Conservation (phyloP, 2,888 invertebrate species). For the Bembecia ichneumoniformis region DNA sequence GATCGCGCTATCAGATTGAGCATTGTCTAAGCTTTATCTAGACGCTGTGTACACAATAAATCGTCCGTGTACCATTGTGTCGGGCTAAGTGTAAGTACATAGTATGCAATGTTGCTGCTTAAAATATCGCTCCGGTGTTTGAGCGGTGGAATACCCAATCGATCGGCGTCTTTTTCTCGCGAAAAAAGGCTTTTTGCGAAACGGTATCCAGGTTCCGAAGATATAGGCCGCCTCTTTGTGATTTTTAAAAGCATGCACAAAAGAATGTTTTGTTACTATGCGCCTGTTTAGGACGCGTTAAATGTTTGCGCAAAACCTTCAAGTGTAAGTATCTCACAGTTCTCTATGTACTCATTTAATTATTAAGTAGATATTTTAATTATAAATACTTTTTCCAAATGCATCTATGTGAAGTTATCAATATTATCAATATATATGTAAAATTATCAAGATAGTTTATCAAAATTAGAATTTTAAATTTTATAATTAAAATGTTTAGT, state of each 20-base stretch:
- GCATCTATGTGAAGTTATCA: too few relatives aligned
- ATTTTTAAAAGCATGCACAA: conserved; percentile 24
- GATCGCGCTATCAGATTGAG: conserved; percentile 52
- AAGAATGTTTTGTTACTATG: conserved; percentile 16
- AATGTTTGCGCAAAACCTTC: too few relatives aligned
- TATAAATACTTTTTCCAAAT: too few relatives aligned
- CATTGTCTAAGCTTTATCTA: conserved; percentile 64
- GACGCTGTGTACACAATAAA: conserved; percentile 57
- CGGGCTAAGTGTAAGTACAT: conserved; percentile 23
- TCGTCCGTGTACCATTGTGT: conserved; percentile 52
- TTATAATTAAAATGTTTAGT: too few relatives aligned
- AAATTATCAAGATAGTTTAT: too few relatives aligned
- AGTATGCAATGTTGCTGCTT: conserved; percentile 21
- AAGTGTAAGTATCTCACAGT: too few relatives aligned
- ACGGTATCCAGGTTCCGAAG: conserved; percentile 31
- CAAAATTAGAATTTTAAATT: too few relatives aligned
- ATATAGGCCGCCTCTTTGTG: conserved; percentile 29
- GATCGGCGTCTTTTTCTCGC: conserved; percentile 33
- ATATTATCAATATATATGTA: too few relatives aligned
- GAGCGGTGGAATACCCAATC: conserved; percentile 47
- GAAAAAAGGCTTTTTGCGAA: conserved; percentile 24
- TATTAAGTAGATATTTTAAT: too few relatives aligned
- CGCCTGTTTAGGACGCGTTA: not conserved
- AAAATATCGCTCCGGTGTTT: conserved; percentile 49
- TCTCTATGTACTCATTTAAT: too few relatives aligned